Percentiles rank a stretch among this genome's conserved stretches.
Evolutionary conservation across 2,113 vertebrate species (phyloP).

Genomic region (Lophotis ruficrista): DNA sequence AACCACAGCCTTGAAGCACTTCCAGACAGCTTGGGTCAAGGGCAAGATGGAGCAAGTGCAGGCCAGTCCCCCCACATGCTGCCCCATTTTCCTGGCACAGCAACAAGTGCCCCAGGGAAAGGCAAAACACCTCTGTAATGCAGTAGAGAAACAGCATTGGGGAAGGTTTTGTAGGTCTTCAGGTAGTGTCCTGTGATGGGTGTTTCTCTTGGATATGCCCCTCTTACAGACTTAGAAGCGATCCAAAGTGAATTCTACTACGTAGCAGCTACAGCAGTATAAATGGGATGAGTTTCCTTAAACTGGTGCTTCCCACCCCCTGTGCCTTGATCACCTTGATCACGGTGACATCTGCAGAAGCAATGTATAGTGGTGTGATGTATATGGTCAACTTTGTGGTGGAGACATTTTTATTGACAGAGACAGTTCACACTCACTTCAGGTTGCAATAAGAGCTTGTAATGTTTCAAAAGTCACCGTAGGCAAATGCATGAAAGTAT

Average conservation of each 20-base stretch:
- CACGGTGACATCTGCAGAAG: neutral
- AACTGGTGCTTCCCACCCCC: neutral
- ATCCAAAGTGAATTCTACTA: neutral
- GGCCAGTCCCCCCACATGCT: neutral
- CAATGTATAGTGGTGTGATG: neutral
- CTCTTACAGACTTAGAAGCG: accelerated
- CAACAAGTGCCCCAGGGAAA: neutral
- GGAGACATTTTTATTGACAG: neutral
- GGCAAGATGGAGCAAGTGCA: neutral
- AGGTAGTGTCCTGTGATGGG: neutral
- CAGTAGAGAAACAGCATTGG: neutral
- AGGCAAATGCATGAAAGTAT: neutral
- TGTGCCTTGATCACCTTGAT: neutral
- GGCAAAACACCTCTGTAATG: neutral
- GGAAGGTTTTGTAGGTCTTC: neutral
- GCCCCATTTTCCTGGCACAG: neutral
- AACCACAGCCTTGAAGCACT: neutral
- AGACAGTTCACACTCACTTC: neutral
- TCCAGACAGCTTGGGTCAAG: neutral
- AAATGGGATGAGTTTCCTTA: neutral
- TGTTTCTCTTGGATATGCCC: accelerated
- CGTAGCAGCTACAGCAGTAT: neutral
- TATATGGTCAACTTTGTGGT: neutral
- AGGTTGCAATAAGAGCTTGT: neutral
- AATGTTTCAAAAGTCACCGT: neutral